Base-by-base conservation (phyloP, 2,797 vertebrate genomes). In the Botia almorhae region DNA sequence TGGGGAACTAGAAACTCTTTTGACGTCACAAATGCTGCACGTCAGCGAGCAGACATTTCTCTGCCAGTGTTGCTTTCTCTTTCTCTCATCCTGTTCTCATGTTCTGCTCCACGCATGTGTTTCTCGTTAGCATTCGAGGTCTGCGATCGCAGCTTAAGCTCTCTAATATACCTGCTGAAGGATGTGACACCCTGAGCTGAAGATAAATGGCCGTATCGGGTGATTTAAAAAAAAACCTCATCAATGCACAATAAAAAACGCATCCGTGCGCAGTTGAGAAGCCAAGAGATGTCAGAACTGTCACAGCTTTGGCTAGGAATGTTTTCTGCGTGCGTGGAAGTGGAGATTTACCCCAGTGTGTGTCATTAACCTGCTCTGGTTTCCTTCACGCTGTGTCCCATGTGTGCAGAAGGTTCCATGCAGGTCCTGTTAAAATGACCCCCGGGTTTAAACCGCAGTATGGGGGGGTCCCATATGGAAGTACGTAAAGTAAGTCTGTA, bases 391-490 rank as follows among this genome's bases (percentile, higher is more conserved):
- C 64, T 55, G 63, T 5, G 11, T 36, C 68, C 2, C 0, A 10
- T 33, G 21, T 21, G 63, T 60, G 55, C 23, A 51, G 36, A 69
- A 26, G 50, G 4, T 51, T 51, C 33, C 56, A 75, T 69, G 46
- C 68, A 65, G 64, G 61, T 73, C 61, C 48, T 65, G 29, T 77
- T 80, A 75, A 81, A 81, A 75, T 71, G 23, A 61, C 65, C 76
- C 74, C 65, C 39, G 29, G 64, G 83, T 78, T 76, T 84, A 81
- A 78, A 75, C 75, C 29, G 4, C 29, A 29, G 29, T 39, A 58
- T 79, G 4, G 29, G 29, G 29, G 56, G 53, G 39, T 56, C 5
- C 39, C 85, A 86, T 71, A 69, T 83, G 83, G 78, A 81, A 58
- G n/a, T n/a, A n/a, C n/a, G n/a, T n/a, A 3, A 7, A 74, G 78